Evolutionary conservation across 1,140 invertebrate genomes (phyloP).

Genomic region (Tetranychus urticae): DNA sequence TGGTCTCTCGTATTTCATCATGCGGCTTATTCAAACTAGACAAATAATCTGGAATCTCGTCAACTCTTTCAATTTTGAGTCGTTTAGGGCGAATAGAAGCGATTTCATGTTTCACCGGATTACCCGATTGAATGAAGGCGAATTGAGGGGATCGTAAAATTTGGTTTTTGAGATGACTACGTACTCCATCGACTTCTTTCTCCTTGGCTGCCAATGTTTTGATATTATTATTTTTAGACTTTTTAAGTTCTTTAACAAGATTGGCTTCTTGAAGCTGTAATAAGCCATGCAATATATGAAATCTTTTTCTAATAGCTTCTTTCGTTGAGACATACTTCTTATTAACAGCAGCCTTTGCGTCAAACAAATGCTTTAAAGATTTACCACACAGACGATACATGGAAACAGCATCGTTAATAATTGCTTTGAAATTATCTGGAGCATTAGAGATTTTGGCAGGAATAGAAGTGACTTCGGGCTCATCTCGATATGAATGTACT

Average conservation of each 20-base stretch:
- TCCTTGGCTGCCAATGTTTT: too few species aligned
- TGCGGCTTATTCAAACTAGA: too few species aligned
- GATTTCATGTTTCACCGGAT: too few species aligned
- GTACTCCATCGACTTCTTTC: too few species aligned
- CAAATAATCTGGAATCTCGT: too few species aligned
- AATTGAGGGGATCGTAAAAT: too few species aligned
- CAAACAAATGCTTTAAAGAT: not conserved
- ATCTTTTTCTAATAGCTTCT: not conserved
- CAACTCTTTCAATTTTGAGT: too few species aligned
- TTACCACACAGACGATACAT: not conserved
- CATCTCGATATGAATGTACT: not conserved
- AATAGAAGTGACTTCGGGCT: not conserved
- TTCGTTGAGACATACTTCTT: not conserved
- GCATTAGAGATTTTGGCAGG: not conserved
- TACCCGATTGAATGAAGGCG: too few species aligned
- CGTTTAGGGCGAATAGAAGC: too few species aligned
- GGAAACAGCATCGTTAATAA: not conserved
- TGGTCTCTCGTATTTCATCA: too few species aligned
- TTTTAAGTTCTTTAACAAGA: not conserved
- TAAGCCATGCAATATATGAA: not conserved
- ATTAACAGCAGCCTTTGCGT: not conserved
- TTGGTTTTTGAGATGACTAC: too few species aligned
- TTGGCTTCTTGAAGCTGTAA: not conserved
- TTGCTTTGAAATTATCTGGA: not conserved
- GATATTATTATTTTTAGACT: not conserved